These are phyloP conservation scores for Agrochola litura DNA, from an alignment of 2,888 invertebrate genomes.

Conservation along the genomic window DNA sequence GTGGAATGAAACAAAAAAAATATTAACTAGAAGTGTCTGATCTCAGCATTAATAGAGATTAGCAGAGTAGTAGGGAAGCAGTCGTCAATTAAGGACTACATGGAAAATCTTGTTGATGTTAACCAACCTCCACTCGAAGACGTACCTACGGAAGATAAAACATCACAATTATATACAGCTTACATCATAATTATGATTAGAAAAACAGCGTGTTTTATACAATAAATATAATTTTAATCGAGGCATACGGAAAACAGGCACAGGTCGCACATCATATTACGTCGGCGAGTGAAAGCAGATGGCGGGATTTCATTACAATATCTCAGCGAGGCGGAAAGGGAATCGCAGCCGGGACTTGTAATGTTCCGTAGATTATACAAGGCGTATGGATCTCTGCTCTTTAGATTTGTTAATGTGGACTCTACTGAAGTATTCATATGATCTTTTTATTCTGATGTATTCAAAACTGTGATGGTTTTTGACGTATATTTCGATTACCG, in stretches of 20 bases:
- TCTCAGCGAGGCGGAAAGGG: slow-evolving; percentile 84
- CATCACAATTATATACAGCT: slow-evolving; percentile 22
- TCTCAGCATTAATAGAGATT: neutral
- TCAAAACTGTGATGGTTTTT: slow-evolving; percentile 16
- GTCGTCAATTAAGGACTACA: neutral
- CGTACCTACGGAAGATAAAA: slow-evolving; percentile 3
- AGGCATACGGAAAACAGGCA: slow-evolving; percentile 79
- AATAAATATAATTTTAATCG: slow-evolving; percentile 74
- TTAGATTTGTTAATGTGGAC: slow-evolving; percentile 75
- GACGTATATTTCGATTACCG: neutral
- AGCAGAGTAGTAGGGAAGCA: neutral
- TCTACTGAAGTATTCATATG: slow-evolving; percentile 61
- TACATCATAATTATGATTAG: slow-evolving; percentile 50
- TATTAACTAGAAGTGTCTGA: neutral
- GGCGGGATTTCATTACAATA: slow-evolving; percentile 89
- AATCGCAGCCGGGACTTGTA: slow-evolving; percentile 83
- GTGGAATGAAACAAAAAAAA: neutral
- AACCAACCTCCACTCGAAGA: slow-evolving; percentile 1
- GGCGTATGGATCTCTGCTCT: slow-evolving; percentile 77
- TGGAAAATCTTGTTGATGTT: neutral
- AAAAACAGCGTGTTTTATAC: slow-evolving; percentile 51
- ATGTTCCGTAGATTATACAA: slow-evolving; percentile 83
- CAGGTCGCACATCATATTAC: slow-evolving; percentile 82
- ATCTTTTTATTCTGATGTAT: slow-evolving; percentile 49
- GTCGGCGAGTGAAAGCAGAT: slow-evolving; percentile 86